Evolutionary conservation across 2,797 vertebrate genomes (phyloP).

Genomic region (Muscicapa striata): DNA sequence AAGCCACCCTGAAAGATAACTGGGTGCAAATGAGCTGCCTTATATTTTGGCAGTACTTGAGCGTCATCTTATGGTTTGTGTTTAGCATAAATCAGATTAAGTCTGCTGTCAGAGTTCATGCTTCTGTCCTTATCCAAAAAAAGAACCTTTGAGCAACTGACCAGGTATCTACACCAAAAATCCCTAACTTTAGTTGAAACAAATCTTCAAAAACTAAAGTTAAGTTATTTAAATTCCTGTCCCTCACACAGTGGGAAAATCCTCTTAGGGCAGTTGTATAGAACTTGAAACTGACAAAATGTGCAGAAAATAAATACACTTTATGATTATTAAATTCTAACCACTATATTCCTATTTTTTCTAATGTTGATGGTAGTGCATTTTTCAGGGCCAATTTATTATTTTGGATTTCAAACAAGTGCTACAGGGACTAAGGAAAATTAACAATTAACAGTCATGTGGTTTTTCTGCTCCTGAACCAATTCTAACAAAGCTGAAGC

Average conservation of each 20-base stretch:
- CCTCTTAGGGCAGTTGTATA: background rate
- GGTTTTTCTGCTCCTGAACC: background rate
- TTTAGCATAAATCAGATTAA: background rate
- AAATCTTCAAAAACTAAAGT: background rate
- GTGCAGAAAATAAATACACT: background rate
- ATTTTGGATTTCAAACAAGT: background rate
- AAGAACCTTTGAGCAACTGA: rapidly evolving
- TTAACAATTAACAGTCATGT: background rate
- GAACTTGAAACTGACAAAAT: background rate
- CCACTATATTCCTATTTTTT: background rate
- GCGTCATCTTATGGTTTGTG: background rate
- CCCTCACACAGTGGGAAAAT: background rate
- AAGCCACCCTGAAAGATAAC: background rate
- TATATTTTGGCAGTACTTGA: background rate
- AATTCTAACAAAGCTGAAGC: background rate
- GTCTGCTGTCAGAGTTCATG: background rate
- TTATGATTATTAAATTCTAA: background rate
- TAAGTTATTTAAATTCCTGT: background rate
- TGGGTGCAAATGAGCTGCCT: background rate
- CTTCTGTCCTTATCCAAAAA: background rate
- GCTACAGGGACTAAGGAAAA: background rate
- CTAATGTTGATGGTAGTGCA: background rate
- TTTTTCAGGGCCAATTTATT: background rate
- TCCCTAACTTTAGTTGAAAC: background rate
- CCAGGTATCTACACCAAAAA: background rate